Evolutionary conservation across 2,797 vertebrate species (phyloP), one percentile per base, ranked within the genome.

Genomic region (Setipinna tenuifilis): DNA sequence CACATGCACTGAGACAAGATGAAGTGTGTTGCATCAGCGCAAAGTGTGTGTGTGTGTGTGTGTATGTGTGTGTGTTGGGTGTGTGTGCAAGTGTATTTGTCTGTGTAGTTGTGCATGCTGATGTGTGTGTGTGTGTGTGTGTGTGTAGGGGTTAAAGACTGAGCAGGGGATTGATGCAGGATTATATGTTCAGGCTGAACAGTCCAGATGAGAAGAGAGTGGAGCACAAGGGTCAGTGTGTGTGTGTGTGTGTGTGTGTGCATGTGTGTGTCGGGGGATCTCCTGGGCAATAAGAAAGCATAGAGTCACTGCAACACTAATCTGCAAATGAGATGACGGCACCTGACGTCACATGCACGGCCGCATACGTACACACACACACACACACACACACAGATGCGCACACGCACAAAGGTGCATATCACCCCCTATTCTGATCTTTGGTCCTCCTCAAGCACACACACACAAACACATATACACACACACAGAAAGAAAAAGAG

Each of bases 171-270:
- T 94, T 94, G 92, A 93, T 92, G 57, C 10, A 88, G 93, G 93
- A 95, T 95, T 95, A 95, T 88, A 89, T 88, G 82, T 44, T 44
- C 58, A 88, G 91, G 91, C 93, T 90, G 90, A 90, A 78, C 84
- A 87, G 86, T 88, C 89, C 82, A 93, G 91, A 94, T 92, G 83
- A 93, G 86, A 25, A 57, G 59, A 85, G 68, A 35, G 82, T 71
- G 58, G 83, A 86, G 12, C 35, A 62, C 3, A 0, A 7, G 7
- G 50, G 50, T 54, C 9, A 10, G 50, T 14, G 50, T 54, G 50
- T 14, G 50, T 54, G 50, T 14, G 50, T 54, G 50, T 14, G 50
- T 54, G 50, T 14, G 50, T 54, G 50, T 14, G 50, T 54, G 50
- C 7, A 7, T 54, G 50, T 44, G 35, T 21, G 88, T 90, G 86